These are phyloP conservation scores for Caenorhabditis imperialis DNA, from an alignment of 2,888 invertebrate species.

Conservation along the genomic window DNA sequence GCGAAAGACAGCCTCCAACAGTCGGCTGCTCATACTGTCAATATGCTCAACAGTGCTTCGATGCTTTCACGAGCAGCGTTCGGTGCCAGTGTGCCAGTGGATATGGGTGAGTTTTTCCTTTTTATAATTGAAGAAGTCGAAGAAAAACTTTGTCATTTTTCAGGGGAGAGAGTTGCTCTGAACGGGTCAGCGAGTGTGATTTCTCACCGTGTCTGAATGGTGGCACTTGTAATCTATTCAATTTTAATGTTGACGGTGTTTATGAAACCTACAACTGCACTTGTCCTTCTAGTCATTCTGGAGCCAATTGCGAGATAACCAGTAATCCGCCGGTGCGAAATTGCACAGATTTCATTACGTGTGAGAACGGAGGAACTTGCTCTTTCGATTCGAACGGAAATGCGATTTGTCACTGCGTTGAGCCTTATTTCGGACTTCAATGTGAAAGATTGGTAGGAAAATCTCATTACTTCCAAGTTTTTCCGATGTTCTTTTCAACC, in stretches of 20 bases:
- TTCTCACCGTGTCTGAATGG: constrained; percentile 37
- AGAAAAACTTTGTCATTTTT: neutral
- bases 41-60: constrained; percentile 6
- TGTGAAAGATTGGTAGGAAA: constrained; percentile 33
- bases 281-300: constrained; percentile 34
- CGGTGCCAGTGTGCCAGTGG: constrained; percentile 36
- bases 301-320: constrained; percentile 28
- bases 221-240: constrained; percentile 22
- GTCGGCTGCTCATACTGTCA: constrained; percentile 22
- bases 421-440: constrained; percentile 24
- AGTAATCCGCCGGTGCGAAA: neutral
- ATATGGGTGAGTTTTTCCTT: constrained; percentile 13
- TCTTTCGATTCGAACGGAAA: neutral
- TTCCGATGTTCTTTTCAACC: too few relatives aligned
- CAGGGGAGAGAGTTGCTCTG: constrained; percentile 20
- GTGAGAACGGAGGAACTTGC: constrained; percentile 51
- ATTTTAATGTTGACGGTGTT: neutral
- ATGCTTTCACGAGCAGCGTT: constrained; percentile 5
- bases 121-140: neutral
- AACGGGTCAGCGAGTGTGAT: constrained; percentile 9
- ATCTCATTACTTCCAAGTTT: too few relatives aligned
- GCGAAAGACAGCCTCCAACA: constrained; percentile 15
- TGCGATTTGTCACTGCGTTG: constrained; percentile 27
- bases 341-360: constrained; percentile 12
- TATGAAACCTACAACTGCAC: constrained; percentile 40